Percentiles rank a stretch among this genome's conserved stretches.
phyloP scores from a whole-genome alignment of 2,113 vertebrate genomes.

The Poecile atricapillus region DNA sequence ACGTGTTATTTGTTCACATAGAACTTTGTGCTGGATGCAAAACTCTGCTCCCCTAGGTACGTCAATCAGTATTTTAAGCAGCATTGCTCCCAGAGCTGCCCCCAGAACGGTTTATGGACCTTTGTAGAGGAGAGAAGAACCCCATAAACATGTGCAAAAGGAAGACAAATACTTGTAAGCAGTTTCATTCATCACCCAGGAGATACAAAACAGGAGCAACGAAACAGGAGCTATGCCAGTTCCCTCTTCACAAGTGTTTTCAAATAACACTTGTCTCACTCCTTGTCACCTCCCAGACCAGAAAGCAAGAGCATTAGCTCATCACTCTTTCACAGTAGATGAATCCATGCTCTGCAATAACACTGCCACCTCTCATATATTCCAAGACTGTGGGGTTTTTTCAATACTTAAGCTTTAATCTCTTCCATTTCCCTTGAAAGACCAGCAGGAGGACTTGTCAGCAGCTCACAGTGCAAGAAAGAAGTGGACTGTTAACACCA shows the following conservation, averaged over 20 bases:
- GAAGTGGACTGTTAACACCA: neutral
- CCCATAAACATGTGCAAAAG: neutral
- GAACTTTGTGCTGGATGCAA: neutral
- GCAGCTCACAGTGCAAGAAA: accelerated
- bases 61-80: neutral
- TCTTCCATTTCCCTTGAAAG: neutral
- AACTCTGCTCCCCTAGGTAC: neutral
- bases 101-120: neutral
- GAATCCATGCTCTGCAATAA: neutral
- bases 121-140: neutral
- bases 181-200: neutral
- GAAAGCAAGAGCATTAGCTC: neutral
- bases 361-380: neutral
- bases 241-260: neutral
- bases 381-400: neutral
- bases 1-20: neutral
- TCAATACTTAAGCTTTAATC: neutral
- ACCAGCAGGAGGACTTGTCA: neutral
- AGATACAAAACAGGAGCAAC: neutral
- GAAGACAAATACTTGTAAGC: neutral
- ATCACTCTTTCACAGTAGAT: neutral
- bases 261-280: neutral
- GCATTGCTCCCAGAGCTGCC: neutral
- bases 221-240: neutral
- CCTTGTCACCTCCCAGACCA: neutral